A percentile compares a stretch with the other conserved stretches of the same genome.
Conservation (phyloP, 2,888 invertebrate species). For the Caenorhabditis parvicauda region DNA sequence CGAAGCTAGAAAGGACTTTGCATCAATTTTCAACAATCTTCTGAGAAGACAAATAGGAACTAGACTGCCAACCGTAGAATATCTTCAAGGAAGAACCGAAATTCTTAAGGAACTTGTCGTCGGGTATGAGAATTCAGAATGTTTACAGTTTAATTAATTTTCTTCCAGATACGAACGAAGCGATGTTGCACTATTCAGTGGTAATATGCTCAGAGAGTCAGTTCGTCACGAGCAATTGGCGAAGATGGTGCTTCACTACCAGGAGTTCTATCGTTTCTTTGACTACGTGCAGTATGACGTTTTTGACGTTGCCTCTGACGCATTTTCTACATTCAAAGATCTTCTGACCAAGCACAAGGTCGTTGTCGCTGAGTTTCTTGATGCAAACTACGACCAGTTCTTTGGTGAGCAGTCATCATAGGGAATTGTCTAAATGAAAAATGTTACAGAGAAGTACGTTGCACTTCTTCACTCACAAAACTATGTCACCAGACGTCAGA, state of each 20-base stretch:
- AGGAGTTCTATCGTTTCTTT: conserved; percentile 99
- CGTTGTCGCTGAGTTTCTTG: conserved; percentile 95
- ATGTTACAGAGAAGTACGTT: conserved; percentile 76
- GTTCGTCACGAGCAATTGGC: conserved; percentile 95
- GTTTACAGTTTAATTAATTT: conserved; percentile 2
- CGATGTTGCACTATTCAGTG: conserved; percentile 97
- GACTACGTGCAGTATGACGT: conserved; percentile 75
- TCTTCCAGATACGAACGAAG: conserved; percentile 80
- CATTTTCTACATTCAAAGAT: conserved; percentile 98
- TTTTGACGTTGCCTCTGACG: conserved; percentile 99
- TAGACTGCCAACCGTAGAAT: conserved; percentile 91
- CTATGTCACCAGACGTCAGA: conserved; percentile 97
- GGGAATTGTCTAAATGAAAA: not conserved
- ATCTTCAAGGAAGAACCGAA: conserved; percentile 94
- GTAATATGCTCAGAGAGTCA: conserved; percentile 97
- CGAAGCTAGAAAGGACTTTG: conserved; percentile 97
- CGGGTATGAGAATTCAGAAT: conserved; percentile 44
- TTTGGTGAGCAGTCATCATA: conserved; percentile 70
- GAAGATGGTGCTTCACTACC: conserved; percentile 94
- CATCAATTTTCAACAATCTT: conserved; percentile 98
- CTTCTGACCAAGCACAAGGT: conserved; percentile 70
- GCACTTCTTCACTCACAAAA: conserved; percentile 96
- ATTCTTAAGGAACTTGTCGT: conserved; percentile 70
- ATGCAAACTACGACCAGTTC: conserved; percentile 96
- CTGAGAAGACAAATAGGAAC: conserved; percentile 96